A percentile compares a stretch with the other conserved stretches of the same genome.
Conservation (phyloP, 1,140 invertebrate genomes). For the Olivierus martensii region DNA sequence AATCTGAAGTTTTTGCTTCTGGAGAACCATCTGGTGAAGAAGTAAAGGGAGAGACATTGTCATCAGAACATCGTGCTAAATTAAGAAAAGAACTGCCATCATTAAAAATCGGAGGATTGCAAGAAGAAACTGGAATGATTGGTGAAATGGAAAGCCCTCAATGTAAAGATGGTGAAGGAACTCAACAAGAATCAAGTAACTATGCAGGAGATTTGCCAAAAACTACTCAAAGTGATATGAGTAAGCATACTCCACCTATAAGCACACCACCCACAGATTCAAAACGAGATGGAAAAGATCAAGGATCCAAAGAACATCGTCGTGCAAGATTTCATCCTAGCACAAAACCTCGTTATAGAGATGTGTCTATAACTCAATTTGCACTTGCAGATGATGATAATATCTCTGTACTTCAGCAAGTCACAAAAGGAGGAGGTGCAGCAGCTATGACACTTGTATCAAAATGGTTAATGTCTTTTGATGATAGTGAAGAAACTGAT, state of each 20-base stretch:
- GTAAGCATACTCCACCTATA: not conserved
- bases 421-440: constrained; percentile 37
- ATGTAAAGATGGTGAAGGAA: not conserved
- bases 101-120: too few species aligned
- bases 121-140: not conserved
- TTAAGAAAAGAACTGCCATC: too few species aligned
- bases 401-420: constrained; percentile 68
- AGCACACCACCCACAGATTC: not conserved
- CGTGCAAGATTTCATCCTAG: not conserved
- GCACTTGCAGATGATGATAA: constrained; percentile 66
- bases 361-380: constrained; percentile 64
- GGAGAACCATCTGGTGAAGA: too few species aligned
- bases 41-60: too few species aligned
- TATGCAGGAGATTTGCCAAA: not conserved
- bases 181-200: not conserved
- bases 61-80: too few species aligned
- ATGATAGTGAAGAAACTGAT: constrained; percentile 82
- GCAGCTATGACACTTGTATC: constrained; percentile 54
- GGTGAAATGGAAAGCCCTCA: not conserved
- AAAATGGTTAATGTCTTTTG: constrained; percentile 86
- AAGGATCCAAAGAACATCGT: not conserved
- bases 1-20: too few species aligned
- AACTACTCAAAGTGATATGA: not conserved
- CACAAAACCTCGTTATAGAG: constrained; percentile 19
- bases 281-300: not conserved